Base-by-base conservation (phyloP, 2,797 vertebrate species). In the Oreonectes daqikongensis region DNA sequence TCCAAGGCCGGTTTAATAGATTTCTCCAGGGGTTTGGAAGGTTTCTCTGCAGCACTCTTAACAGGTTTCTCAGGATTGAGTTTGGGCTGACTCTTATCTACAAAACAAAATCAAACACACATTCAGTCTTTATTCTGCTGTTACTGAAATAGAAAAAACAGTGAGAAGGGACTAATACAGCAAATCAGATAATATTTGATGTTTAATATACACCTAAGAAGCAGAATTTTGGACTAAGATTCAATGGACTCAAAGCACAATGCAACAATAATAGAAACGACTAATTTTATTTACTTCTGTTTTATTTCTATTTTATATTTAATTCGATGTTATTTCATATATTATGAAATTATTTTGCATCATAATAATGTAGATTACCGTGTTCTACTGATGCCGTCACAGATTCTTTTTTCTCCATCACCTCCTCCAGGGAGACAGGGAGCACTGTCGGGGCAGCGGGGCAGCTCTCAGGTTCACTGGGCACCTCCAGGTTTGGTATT, bases 401-500 rank as follows among this genome's bases (percentile, higher is more conserved):
- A 17, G 89, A 92, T 57, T 72, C 84, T n/a, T 78, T 78, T 22
- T 28, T 40, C 22, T 92, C 92, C 20, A 75, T 46, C 69, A 81
- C 69, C 14, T 95, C 94, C 6, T 87, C 87, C 84, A 90, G 20
- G 73, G 82, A 65, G 85, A 79, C 11, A 84, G 84, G 60, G 2
- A 77, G 75, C 63, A 72, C n/a, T 55, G 79, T 18, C 81, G 81
- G 61, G 10, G 74, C 76, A 72, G 75, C 26, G 20, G 81, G 38
- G 22, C 78, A 63, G 60, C 83, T 84, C 73, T 90, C 84, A 0
- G 90, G 83, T 67, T 92, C 83, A 0, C 85, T 84, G 1, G 90
- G 32, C 78, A 94, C 90, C 75, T 96, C 96, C 32, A 97, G 87
- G 83, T 92, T 95, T 80, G 96, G 96, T 79, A 97, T 96, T 14